phyloP scores from a whole-genome alignment of 2,797 vertebrate species.

The Iguana delicatissima region DNA sequence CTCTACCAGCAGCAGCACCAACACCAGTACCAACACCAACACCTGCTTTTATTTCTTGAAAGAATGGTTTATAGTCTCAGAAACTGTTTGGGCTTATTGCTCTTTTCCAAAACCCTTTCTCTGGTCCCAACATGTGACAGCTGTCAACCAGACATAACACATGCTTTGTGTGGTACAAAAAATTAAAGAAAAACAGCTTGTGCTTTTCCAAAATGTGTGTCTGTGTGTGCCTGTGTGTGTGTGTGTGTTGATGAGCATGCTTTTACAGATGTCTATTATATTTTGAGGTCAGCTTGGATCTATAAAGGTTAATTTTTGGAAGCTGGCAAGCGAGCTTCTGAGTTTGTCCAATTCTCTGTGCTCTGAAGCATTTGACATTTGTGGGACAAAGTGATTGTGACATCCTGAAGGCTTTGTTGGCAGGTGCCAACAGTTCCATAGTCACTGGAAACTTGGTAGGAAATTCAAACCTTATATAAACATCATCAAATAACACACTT shows the following conservation, averaged over 20 bases:
- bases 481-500: conserved; percentile 12
- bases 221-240: not conserved
- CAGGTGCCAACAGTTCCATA: conserved; percentile 47
- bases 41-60: not conserved
- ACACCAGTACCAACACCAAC: not conserved
- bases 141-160: not conserved
- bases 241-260: not conserved
- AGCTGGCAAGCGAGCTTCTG: conserved; percentile 43
- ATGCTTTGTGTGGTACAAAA: not conserved
- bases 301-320: conserved; percentile 48
- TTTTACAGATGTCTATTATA: conserved; percentile 45
- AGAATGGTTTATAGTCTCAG: not conserved
- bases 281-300: conserved; percentile 45
- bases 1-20: not conserved
- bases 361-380: conserved; percentile 54
- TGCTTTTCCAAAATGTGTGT: not conserved
- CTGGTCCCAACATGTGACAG: conserved; percentile 1
- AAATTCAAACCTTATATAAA: conserved; percentile 60
- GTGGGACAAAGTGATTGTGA: conserved; percentile 56
- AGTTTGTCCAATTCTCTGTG: conserved; percentile 45
- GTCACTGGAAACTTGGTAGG: conserved; percentile 52
- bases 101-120: conserved; percentile 6
- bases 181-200: not conserved
- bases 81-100: not conserved
- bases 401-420: conserved; percentile 50